Evolutionary conservation across 2,113 vertebrate species (phyloP).

Genomic region (Apodemus speciosus): DNA sequence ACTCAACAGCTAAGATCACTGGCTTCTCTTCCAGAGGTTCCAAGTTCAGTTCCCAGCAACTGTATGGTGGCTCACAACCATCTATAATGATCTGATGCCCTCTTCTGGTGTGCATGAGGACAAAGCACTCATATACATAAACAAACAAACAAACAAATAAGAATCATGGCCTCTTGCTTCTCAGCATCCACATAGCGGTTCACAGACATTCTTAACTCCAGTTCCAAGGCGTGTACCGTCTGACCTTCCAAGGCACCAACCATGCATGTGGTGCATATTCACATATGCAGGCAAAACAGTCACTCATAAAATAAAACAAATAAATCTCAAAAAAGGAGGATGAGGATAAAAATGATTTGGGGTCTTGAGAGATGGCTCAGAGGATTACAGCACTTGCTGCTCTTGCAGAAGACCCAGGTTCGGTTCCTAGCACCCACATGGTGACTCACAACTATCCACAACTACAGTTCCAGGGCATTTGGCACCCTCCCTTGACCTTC

Average conservation of each 20-base stretch:
- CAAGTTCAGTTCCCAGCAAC: too few species aligned
- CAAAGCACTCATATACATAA: neutral
- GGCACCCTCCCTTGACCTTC: neutral
- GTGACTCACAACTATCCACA: neutral
- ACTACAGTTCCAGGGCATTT: neutral
- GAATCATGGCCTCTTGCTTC: neutral
- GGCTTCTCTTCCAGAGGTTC: too few species aligned
- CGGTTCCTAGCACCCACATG: neutral
- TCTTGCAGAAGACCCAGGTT: neutral
- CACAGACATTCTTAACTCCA: neutral
- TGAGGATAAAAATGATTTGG: neutral
- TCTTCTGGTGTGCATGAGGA: neutral
- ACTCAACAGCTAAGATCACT: too few species aligned
- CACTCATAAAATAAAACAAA: neutral
- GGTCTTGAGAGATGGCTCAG: neutral
- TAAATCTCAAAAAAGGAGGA: neutral
- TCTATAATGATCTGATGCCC: too few species aligned
- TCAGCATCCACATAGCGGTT: neutral
- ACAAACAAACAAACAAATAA: neutral
- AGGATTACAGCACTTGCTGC: neutral
- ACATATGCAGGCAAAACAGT: neutral
- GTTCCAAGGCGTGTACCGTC: neutral
- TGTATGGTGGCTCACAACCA: too few species aligned
- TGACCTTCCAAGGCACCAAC: neutral
- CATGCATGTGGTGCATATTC: neutral